A percentile compares a stretch with the other conserved stretches of the same genome.
These are phyloP conservation scores for Homarus americanus DNA, from an alignment of 1,140 invertebrate species.

Conservation along the genomic window DNA sequence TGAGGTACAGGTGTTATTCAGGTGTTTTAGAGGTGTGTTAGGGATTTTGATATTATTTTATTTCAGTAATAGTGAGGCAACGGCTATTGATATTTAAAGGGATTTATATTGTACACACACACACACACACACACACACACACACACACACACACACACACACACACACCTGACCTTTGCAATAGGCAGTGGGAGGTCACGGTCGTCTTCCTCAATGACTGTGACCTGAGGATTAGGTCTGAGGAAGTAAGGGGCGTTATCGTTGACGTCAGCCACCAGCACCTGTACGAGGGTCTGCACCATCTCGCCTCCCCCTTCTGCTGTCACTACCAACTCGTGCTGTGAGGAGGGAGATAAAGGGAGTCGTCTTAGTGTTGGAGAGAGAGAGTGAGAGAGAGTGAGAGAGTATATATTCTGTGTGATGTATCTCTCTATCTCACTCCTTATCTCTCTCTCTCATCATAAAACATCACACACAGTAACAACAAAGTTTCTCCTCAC, in stretches of 20 bases:
- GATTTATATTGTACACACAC: background rate
- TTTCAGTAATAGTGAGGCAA: too few species aligned
- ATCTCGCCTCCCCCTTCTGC: background rate
- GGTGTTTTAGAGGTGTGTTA: background rate
- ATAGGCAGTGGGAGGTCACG: background rate
- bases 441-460: too few species aligned
- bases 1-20: background rate
- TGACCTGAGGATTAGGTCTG: background rate
- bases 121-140: background rate
- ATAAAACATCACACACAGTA: too few species aligned
- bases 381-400: background rate
- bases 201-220: conserved; percentile 19
- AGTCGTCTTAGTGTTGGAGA: background rate
- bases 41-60: too few species aligned
- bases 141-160: background rate
- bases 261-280: background rate
- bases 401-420: too few species aligned
- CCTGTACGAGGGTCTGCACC: background rate
- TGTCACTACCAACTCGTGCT: conserved; percentile 10
- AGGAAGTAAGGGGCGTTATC: conserved; percentile 15
- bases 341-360: background rate
- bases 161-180: background rate
- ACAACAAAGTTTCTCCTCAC: too few species aligned
- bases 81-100: too few species aligned
- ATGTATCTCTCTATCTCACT: too few species aligned